Evolutionary conservation across 1,140 invertebrate genomes (phyloP), one percentile per base, ranked within the genome.

Genomic region (Brachionus plicatilis): DNA sequence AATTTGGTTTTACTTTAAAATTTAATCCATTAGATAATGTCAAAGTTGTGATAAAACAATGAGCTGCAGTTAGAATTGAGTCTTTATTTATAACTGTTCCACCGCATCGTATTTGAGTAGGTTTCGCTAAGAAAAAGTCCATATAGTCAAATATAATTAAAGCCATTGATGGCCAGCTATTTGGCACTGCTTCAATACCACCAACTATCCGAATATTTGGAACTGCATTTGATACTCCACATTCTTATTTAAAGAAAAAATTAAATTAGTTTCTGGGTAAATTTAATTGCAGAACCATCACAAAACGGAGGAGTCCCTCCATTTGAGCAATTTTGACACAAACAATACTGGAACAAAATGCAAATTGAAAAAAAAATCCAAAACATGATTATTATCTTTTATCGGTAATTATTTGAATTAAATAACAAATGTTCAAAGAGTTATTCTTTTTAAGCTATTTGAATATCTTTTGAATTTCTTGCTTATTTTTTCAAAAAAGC

Each of bases 141-240:
- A n/a, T 29, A 37, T 70, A 70, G 12, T 29, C 17, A 6, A 70
- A 70, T 37, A 12, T 11, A 4, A 37, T 5, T 11, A 70, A 1
- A 0, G 14, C 66, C 14, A 37, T 37, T 41, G 29, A 70, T 29
- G 29, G 66, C 66, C 66, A 70, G 17, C 75, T 50, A 17, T 79
- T 79, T 79, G 41, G n/a, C 14, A 29, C 14, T 12, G 41, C 75
- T 79, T 79, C 75, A 12, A 1, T 33, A 56, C 75, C 75, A 14
- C 75, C 75, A 3, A 79, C 75, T 17, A 79, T 79, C 3, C 66
- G 27, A 12, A 70, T n/a, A 70, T 70, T 70, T 37, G 33, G 66
- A n/a, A 9, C 9, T 12, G 27, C 65, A 33, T 3, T 37, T 37
- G 29, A 2, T 12, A 33, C 5, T 70, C 66, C 33, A 41, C 66